Evolutionary conservation across 2,113 vertebrate genomes (phyloP).

Genomic region (Lasiurus cinereus): DNA sequence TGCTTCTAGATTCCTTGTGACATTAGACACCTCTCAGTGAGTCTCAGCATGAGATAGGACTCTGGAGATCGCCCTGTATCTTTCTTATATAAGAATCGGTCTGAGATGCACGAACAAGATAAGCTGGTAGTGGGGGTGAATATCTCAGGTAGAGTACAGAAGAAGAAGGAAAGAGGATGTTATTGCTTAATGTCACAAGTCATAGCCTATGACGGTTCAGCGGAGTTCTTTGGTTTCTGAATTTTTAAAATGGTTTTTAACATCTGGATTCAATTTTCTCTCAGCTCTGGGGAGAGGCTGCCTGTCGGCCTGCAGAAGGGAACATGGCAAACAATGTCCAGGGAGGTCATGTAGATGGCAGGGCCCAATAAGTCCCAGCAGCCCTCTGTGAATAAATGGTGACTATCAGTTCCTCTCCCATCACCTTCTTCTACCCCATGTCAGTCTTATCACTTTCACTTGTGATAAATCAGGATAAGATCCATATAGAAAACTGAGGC

Average conservation of each 20-base stretch:
- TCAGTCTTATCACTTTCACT: neutral
- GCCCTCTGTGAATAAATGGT: neutral
- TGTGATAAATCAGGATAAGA: neutral
- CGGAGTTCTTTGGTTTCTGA: neutral
- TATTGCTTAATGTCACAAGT: neutral
- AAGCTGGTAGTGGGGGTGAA: neutral
- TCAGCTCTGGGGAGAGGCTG: neutral
- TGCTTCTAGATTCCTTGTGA: neutral
- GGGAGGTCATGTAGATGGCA: neutral
- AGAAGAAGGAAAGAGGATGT: neutral
- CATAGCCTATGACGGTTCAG: neutral
- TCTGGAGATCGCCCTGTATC: neutral
- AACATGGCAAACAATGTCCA: neutral
- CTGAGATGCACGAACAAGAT: neutral
- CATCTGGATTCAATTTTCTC: slow-evolving; percentile 35
- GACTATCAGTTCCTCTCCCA: neutral
- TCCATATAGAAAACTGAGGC: neutral
- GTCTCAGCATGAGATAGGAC: neutral
- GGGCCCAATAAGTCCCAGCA: neutral
- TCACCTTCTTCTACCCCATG: neutral
- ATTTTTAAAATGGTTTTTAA: neutral
- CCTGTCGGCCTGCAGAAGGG: neutral
- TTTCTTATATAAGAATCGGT: neutral
- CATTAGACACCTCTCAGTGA: neutral
- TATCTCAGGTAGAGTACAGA: neutral